Percentiles rank a stretch among this genome's conserved stretches.
phyloP scores from a whole-genome alignment of 2,113 vertebrate genomes.

The Sceloporus undulatus region DNA sequence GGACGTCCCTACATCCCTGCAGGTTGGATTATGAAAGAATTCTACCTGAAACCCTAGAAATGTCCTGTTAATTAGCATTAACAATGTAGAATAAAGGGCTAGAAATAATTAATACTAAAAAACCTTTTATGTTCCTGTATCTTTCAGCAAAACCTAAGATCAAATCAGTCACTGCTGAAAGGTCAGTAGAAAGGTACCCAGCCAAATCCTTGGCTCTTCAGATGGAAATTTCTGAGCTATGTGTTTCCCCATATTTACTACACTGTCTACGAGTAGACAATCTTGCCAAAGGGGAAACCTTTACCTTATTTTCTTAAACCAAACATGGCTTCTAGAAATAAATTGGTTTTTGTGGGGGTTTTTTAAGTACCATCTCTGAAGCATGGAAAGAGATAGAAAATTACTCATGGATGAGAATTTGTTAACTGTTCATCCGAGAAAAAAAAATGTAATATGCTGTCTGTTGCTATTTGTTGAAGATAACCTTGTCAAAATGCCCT shows the following conservation, averaged over 20 bases:
- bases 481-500: background rate
- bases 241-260: no score
- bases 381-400: background rate
- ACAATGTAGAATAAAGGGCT: no score
- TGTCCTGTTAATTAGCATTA: no score
- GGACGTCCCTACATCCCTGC: no score
- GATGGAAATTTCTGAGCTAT: no score
- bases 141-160: background rate
- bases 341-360: background rate
- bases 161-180: background rate
- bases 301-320: background rate
- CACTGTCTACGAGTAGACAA: no score
- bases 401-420: background rate
- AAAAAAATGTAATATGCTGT: background rate
- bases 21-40: no score
- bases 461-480: background rate
- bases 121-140: no score
- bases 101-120: no score
- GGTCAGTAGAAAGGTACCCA: background rate
- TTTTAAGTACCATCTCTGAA: background rate
- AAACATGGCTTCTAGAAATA: background rate
- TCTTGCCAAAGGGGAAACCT: no score
- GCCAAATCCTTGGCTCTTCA: background rate
- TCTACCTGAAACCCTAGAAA: no score
- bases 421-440: background rate